Evolutionary conservation across 2,888 invertebrate species (phyloP).

Genomic region (Megastigmus dorsalis): DNA sequence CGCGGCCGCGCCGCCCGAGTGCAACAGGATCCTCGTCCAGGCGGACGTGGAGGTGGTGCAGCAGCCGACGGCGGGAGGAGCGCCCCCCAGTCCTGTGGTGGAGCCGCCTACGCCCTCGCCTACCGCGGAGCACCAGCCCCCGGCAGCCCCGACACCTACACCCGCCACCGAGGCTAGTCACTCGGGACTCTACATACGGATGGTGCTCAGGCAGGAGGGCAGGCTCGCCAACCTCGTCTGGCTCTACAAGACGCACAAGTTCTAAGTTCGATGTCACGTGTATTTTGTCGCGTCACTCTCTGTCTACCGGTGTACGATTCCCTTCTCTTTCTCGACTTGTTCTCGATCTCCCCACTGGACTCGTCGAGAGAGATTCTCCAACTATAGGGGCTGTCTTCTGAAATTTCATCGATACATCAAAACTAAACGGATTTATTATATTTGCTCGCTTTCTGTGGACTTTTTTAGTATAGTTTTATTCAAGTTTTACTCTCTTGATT

Average conservation of each 20-base stretch:
- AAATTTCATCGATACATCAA: too few relatives aligned
- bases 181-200: slow-evolving; percentile 64
- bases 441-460: too few relatives aligned
- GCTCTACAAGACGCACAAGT: slow-evolving; percentile 73
- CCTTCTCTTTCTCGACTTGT: too few relatives aligned
- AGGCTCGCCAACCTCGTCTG: slow-evolving; percentile 67
- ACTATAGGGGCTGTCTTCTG: too few relatives aligned
- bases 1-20: background rate
- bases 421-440: too few relatives aligned
- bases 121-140: background rate
- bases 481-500: too few relatives aligned
- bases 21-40: slow-evolving; percentile 20
- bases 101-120: slow-evolving; percentile 4
- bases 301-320: too few relatives aligned
- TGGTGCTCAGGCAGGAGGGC: slow-evolving; percentile 70
- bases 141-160: background rate
- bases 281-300: too few relatives aligned
- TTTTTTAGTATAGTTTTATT: too few relatives aligned
- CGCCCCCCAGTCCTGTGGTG: background rate
- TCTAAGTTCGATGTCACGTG: slow-evolving; percentile 61
- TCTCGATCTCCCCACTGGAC: too few relatives aligned
- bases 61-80: slow-evolving; percentile 5
- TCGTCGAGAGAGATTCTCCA: too few relatives aligned
- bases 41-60: slow-evolving; percentile 41
- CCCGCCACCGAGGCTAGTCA: background rate